Evolutionary conservation across 1,140 invertebrate genomes (phyloP).

Genomic region (Lysiphlebus fabarum): DNA sequence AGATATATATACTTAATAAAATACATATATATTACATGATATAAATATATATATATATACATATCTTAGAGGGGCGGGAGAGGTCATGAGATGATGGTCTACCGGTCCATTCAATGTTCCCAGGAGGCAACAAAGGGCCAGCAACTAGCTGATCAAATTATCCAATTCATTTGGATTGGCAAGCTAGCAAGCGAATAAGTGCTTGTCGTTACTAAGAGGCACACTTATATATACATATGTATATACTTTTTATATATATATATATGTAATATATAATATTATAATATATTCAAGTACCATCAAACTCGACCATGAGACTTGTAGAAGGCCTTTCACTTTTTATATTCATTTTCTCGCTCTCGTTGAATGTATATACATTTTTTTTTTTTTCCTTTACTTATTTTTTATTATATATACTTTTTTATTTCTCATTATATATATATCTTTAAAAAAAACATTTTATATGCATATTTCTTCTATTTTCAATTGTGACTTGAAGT

Average conservation of each 20-base stretch:
- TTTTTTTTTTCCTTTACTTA: neutral
- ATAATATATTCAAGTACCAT: constrained; percentile 18
- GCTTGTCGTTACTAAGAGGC: constrained; percentile 22
- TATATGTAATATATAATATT: constrained; percentile 15
- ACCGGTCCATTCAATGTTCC: constrained; percentile 54
- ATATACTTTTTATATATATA: neutral
- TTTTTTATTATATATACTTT: neutral
- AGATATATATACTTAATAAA: too few species aligned
- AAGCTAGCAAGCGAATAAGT: constrained; percentile 31
- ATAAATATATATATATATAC: too few species aligned
- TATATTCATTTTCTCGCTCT: constrained; percentile 11
- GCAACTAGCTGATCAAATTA: constrained; percentile 57
- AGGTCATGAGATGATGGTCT: constrained; percentile 39
- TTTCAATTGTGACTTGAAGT: neutral
- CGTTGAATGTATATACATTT: constrained; percentile 9
- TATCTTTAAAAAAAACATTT: neutral
- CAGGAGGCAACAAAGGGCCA: constrained; percentile 57
- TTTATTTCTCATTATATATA: too few species aligned
- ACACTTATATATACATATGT: constrained; percentile 15
- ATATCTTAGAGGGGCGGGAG: constrained; percentile 8
- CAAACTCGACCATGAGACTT: constrained; percentile 11
- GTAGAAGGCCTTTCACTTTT: constrained; percentile 17
- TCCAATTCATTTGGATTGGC: constrained; percentile 57
- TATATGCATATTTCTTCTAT: constrained; percentile 3
- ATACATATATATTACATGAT: too few species aligned